Evolutionary conservation across 2,888 invertebrate genomes (phyloP).

Genomic region (Chironomus riparius): DNA sequence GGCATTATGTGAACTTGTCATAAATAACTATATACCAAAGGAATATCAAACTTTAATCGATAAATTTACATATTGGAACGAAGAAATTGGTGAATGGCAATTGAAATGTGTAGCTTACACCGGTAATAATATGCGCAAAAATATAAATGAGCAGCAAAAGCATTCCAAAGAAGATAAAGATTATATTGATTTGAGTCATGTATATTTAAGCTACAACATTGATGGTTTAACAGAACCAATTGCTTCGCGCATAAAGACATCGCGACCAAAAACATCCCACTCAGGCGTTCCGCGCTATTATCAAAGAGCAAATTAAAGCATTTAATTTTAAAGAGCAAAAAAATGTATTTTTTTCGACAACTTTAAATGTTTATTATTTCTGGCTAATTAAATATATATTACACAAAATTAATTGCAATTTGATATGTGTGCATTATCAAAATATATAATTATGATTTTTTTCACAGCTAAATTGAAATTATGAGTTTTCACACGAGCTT

Average conservation of each 20-base stretch:
- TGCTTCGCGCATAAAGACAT: constrained; percentile 43
- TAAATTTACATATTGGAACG: constrained; percentile 91
- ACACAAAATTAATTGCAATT: too few relatives aligned
- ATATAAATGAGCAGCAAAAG: constrained; percentile 41
- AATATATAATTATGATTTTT: background rate
- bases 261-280: constrained; percentile 40
- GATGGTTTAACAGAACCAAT: constrained; percentile 48
- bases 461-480: background rate
- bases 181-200: constrained; percentile 55
- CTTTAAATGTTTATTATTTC: too few relatives aligned
- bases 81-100: constrained; percentile 98
- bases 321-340: too few relatives aligned
- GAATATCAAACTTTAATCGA: constrained; percentile 89
- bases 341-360: too few relatives aligned
- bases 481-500: too few relatives aligned
- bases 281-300: constrained; percentile 33
- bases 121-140: constrained; percentile 93
- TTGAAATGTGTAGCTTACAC: constrained; percentile 96
- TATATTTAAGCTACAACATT: constrained; percentile 56
- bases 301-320: background rate
- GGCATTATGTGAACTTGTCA: constrained; percentile 79
- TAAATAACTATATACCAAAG: constrained; percentile 87
- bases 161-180: constrained; percentile 42
- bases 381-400: too few relatives aligned
- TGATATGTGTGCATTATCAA: too few relatives aligned